Base-by-base conservation (phyloP, 2,113 vertebrate genomes). In the Apeltes quadracus region DNA sequence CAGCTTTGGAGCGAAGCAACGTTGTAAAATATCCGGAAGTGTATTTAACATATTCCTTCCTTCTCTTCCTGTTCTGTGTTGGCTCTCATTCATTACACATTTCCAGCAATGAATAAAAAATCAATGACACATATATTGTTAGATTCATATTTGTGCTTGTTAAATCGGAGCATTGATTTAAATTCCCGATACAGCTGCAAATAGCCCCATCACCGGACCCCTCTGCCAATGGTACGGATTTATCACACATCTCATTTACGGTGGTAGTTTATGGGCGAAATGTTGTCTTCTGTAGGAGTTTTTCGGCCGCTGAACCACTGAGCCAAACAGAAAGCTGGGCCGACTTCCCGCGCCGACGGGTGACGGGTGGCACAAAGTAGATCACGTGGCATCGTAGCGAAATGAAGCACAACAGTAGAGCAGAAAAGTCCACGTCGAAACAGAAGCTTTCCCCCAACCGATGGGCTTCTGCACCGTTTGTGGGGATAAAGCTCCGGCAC, bases 361-460 rank as follows among this genome's bases (percentile, higher is more conserved):
- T n/a, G n/a, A n/a, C n/a, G n/a, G n/a, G n/a, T n/a, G 29, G 55
- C 66, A 46, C n/a, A 29, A 55, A 65, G 54, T 27, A 14, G 54
- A 72, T 43, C 50, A 65, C 13, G 22, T 2, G 9, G 23, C 14
- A 34, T 58, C 56, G 14, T 11, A n/a, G n/a, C 11, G 15, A 44
- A 22, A 18, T n/a, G 11, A 51, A 41, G 63, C 2, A 9, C 25
- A 22, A 29, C 12, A 29, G 18, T 6, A 6, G 5, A 56, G 70
- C 2, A 46, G 1, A 61, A 6, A 3, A 54, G 39, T 41, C 7
- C 4, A 18, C 5, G 25, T 6, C 3, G 25, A 12, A 25, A n/a
- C 14, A 32, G 0, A 50, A 44, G 36, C 14, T 43, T 53, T 20
- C 34, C 34, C 43, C 14, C 18, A 20, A 22, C 66, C 55, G 29